These are phyloP conservation scores for Hylaea fasciaria DNA, from an alignment of 2,888 invertebrate genomes.

Conservation along the genomic window DNA sequence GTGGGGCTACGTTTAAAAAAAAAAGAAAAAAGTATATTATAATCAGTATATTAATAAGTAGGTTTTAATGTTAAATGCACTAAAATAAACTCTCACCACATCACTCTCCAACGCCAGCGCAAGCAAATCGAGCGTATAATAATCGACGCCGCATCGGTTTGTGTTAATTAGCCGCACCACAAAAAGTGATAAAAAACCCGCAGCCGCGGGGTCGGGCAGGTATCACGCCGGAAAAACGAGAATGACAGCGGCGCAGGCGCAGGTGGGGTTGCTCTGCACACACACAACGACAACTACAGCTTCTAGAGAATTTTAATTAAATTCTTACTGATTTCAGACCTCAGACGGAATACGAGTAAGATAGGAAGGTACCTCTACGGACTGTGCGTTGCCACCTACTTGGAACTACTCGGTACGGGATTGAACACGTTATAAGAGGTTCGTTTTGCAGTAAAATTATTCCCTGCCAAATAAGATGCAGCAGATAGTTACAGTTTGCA, in stretches of 20 bases:
- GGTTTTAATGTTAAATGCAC: too few relatives aligned
- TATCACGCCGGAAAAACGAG: background rate
- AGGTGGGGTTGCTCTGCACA: constrained; percentile 4
- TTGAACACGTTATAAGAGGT: too few relatives aligned
- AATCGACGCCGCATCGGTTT: constrained; percentile 31
- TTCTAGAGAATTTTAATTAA: constrained; percentile 25
- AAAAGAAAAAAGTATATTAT: too few relatives aligned
- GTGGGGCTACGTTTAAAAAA: too few relatives aligned
- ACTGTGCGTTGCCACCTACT: background rate
- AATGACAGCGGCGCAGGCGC: background rate
- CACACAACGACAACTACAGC: background rate
- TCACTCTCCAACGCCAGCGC: constrained; percentile 21
- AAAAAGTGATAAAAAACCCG: constrained; percentile 2
- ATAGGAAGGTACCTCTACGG: constrained; percentile 1
- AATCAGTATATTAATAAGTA: too few relatives aligned
- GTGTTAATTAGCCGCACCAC: constrained; percentile 25
- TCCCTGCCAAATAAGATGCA: background rate
- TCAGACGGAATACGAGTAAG: constrained; percentile 4
- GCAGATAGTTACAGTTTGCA: background rate
- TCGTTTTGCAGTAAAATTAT: too few relatives aligned
- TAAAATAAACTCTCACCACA: too few relatives aligned
- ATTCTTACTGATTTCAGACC: constrained; percentile 15
- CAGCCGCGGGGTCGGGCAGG: background rate
- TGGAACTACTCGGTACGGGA: too few relatives aligned
- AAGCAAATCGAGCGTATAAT: constrained; percentile 28